These are phyloP conservation scores for Delphinus delphis DNA, from an alignment of 2,113 vertebrate genomes.

Conservation along the genomic window DNA sequence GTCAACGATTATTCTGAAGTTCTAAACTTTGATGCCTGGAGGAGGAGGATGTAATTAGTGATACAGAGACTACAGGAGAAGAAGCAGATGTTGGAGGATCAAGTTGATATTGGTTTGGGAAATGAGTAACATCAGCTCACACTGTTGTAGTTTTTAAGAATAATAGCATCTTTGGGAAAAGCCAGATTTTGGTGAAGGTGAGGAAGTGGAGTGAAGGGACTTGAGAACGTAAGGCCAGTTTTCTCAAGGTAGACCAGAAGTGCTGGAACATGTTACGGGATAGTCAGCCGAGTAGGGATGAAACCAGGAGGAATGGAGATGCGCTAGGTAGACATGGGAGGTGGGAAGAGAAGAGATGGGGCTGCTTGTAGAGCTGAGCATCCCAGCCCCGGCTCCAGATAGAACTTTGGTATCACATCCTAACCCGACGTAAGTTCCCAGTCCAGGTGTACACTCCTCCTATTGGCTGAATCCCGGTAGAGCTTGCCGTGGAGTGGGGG, in stretches of 20 bases:
- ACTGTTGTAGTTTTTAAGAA: not conserved
- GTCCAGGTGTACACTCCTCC: too few relatives aligned
- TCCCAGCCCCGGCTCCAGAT: not conserved
- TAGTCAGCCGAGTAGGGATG: not conserved
- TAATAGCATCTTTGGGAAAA: not conserved
- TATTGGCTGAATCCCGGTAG: too few relatives aligned
- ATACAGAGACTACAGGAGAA: not conserved
- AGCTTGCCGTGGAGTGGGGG: not conserved
- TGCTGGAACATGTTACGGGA: not conserved
- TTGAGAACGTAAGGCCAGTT: not conserved
- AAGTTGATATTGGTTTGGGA: not conserved
- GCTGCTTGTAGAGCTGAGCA: not conserved
- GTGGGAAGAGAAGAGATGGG: not conserved
- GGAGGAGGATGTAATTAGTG: not conserved
- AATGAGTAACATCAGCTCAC: not conserved
- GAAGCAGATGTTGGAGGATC: not conserved
- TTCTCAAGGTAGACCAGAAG: not conserved
- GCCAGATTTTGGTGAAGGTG: not conserved
- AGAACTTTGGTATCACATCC: fast-evolving
- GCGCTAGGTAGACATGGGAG: too few relatives aligned
- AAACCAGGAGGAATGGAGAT: not conserved
- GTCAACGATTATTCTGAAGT: not conserved
- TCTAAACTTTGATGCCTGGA: not conserved
- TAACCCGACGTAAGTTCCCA: not conserved
- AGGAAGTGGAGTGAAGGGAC: not conserved